These are phyloP conservation scores for Oreochromis grahami DNA, from an alignment of 2,797 vertebrate genomes.

Conservation along the genomic window DNA sequence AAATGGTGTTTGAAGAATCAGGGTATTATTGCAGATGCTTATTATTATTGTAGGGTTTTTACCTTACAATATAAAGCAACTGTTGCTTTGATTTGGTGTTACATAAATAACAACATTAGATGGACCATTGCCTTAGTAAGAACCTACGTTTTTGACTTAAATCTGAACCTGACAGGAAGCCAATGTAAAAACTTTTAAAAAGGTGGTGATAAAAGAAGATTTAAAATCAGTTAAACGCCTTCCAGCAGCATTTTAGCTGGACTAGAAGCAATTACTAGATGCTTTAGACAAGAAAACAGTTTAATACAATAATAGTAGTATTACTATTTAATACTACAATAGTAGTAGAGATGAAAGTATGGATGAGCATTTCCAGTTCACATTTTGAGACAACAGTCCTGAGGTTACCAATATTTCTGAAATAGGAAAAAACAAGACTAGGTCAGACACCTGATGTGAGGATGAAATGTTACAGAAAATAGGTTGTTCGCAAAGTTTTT, in stretches of 20 bases:
- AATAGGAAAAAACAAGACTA: background rate
- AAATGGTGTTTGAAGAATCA: background rate
- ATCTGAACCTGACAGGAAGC: background rate
- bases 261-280: background rate
- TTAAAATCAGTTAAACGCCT: background rate
- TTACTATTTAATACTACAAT: too few relatives aligned
- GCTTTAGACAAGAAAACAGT: background rate
- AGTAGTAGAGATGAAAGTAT: background rate
- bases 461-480: background rate
- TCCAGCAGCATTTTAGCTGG: background rate
- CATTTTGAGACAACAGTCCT: background rate
- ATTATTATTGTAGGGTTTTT: background rate
- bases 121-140: too few relatives aligned
- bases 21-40: background rate
- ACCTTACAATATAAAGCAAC: background rate
- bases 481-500: background rate
- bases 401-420: background rate
- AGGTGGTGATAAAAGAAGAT: background rate
- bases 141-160: background rate
- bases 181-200: background rate
- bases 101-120: background rate
- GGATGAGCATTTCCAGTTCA: background rate
- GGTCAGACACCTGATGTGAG: background rate
- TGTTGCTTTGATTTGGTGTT: background rate
- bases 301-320: background rate